Conservation (phyloP, 1,140 invertebrate genomes). For the Drosophila repletoides region DNA sequence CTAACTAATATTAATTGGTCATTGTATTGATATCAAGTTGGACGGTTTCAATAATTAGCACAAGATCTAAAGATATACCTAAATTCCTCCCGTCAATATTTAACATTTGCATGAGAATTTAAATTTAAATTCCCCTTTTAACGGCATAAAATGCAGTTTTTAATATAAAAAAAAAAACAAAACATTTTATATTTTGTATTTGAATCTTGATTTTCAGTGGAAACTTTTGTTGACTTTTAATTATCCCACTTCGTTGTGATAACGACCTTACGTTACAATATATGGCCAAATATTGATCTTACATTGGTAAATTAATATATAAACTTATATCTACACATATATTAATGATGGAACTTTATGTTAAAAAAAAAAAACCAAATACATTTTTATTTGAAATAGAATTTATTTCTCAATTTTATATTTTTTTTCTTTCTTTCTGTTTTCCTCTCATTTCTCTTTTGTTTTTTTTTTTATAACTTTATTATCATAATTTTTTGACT, state of each 20-base stretch:
- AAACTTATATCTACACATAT: too few relatives aligned
- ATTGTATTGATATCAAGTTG: conserved; percentile 52
- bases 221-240: conserved; percentile 15
- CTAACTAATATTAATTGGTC: conserved; percentile 77
- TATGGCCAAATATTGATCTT: too few relatives aligned
- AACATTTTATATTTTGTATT: conserved; percentile 12
- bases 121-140: conserved; percentile 44
- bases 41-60: conserved; percentile 47
- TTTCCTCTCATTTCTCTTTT: too few relatives aligned
- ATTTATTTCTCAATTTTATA: too few relatives aligned
- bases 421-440: too few relatives aligned
- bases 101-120: conserved; percentile 43
- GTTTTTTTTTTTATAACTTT: too few relatives aligned
- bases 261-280: background rate
- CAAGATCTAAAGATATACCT: conserved; percentile 8
- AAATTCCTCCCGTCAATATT: conserved; percentile 1
- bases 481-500: too few relatives aligned
- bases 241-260: background rate
- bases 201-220: conserved; percentile 32
- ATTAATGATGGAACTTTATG: too few relatives aligned
- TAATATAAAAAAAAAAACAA: conserved; percentile 4
- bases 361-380: too few relatives aligned
- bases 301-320: too few relatives aligned
- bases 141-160: conserved; percentile 47
- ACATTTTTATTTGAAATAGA: too few relatives aligned